Evolutionary conservation across 2,113 vertebrate species (phyloP).

Genomic region (Corythaixoides concolor): DNA sequence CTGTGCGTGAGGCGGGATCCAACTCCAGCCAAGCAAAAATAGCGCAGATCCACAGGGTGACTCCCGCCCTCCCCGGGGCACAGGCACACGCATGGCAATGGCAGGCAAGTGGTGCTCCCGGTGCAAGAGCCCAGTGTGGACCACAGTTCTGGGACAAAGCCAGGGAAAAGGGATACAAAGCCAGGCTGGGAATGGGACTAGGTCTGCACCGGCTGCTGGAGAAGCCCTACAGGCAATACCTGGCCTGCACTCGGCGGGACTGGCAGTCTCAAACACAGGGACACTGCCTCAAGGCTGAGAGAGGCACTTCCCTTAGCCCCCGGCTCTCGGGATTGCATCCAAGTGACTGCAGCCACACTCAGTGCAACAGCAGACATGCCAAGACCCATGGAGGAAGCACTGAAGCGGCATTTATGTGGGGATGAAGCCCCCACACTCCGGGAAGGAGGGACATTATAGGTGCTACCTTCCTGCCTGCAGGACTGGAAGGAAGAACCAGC

Average conservation of each 20-base stretch:
- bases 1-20: fast-evolving
- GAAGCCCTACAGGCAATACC: background rate
- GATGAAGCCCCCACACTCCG: fast-evolving
- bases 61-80: fast-evolving
- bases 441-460: background rate
- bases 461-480: background rate
- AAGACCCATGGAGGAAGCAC: background rate
- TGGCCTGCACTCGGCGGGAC: fast-evolving
- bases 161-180: background rate
- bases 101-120: fast-evolving
- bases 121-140: fast-evolving
- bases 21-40: background rate
- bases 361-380: background rate
- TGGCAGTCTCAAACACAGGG: background rate
- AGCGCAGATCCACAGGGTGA: fast-evolving
- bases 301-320: background rate
- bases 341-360: background rate
- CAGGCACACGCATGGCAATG: fast-evolving
- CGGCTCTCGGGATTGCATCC: background rate
- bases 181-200: background rate
- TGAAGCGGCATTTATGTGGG: background rate
- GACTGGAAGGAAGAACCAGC: background rate
- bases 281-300: background rate
- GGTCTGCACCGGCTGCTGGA: background rate
- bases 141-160: background rate